Base-by-base conservation (phyloP, 2,888 invertebrate genomes). In the Acronicta alni region DNA sequence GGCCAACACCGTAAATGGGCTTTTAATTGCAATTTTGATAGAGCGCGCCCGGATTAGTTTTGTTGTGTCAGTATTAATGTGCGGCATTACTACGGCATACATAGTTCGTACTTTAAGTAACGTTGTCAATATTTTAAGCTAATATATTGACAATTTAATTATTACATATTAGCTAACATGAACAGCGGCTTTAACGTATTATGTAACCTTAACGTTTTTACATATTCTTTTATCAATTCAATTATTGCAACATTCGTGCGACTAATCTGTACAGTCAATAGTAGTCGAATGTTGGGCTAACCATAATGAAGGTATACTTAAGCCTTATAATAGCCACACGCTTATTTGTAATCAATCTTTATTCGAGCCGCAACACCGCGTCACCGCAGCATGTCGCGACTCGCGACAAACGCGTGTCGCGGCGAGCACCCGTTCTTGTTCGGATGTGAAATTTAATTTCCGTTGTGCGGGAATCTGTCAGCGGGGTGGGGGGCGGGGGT, bases 401-500 rank as follows among this genome's bases (percentile, higher is more conserved):
- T 71, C 45, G 78, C 77, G 87, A 89, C 89, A 87, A 90, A 89
- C 89, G 91, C 87, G 89, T 84, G 86, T 86, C 86, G 87, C 85
- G 86, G 86, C 87, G 89, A 86, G 84, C 81, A 87, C 89, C 84
- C 87, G 87, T 89, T 91, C 92, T 92, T 92, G 92, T 93, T 93
- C 91, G 89, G 92, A 93, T 93, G 93, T 93, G 92, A 94, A 93
- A 94, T 94, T 94, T 94, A 94, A 94, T 94, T 94, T 94, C 94
- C 94, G 93, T 85, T 88, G 83, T 85, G 89, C 91, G 91, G 89
- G 92, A 89, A 89, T 90, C 92, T 90, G 90, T 89, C 89, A 87
- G 84, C 82, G 84, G 85, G 79, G 83, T 51, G 63, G 78, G 76
- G 83, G 74, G 68, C 30, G 82, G 80, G n/a, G 83, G 81, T 79